Conservation (phyloP, 1,140 invertebrate species). For the Hyphantria cunea region DNA sequence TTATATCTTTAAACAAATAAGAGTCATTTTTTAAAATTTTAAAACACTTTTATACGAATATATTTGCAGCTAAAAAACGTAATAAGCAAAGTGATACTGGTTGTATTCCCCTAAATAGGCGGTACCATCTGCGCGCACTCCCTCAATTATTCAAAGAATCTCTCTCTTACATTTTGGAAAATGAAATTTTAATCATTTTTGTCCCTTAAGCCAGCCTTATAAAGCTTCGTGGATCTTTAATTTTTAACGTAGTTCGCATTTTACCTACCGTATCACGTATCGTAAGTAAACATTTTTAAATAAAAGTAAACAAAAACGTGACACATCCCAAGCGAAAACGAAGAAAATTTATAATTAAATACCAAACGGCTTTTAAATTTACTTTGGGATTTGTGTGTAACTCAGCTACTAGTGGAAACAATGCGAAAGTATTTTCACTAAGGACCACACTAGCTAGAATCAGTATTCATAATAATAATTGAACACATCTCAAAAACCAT, state of each 20-base stretch:
- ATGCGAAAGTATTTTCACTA: too few relatives aligned
- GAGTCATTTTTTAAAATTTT: not conserved
- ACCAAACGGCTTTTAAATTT: too few relatives aligned
- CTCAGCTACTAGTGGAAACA: too few relatives aligned
- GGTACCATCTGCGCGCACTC: slow-evolving; percentile 42
- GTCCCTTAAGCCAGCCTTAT: slow-evolving; percentile 44
- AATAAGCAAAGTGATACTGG: slow-evolving; percentile 48
- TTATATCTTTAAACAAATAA: slow-evolving; percentile 1
- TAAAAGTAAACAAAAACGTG: not conserved
- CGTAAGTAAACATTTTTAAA: not conserved
- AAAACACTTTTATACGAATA: slow-evolving; percentile 12
- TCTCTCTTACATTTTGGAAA: slow-evolving; percentile 66
- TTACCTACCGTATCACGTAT: not conserved
- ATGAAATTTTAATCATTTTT: slow-evolving; percentile 68
- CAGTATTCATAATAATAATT: too few relatives aligned
- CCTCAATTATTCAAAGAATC: slow-evolving; percentile 66
- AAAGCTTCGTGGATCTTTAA: slow-evolving; percentile 21
- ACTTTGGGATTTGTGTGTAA: too few relatives aligned
- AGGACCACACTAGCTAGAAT: too few relatives aligned
- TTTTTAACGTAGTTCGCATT: slow-evolving; percentile 24
- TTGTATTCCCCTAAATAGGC: slow-evolving; percentile 23
- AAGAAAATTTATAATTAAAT: not conserved
- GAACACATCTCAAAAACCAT: too few relatives aligned
- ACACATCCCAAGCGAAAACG: not conserved
- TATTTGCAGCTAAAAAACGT: slow-evolving; percentile 12